Evolutionary conservation across 2,888 invertebrate species (phyloP), one percentile per base, ranked within the genome.

Genomic region (Protonemura montana): DNA sequence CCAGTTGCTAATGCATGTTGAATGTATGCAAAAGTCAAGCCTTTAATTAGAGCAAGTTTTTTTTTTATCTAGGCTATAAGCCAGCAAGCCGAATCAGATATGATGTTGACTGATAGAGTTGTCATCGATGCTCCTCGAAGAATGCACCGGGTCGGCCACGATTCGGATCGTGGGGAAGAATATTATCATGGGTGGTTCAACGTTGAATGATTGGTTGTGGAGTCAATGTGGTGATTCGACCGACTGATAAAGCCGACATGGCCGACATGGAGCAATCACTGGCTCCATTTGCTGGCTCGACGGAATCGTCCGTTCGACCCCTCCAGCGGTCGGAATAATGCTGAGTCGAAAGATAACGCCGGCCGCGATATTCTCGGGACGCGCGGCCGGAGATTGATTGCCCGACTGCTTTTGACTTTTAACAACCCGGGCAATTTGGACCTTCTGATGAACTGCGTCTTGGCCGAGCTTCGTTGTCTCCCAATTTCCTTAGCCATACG

Each of bases 341-440:
- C 59, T 59, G 59, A 59, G 59, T 59, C 59, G 13, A 21, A 5
- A 81, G 27, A 84, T 84, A 84, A 84, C 76, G 76, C 81, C 35
- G 35, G 35, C 35, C 30, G 29, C 13, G 78, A 78, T 25, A 28
- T 27, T 7, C 10, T 10, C 27, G 27, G 29, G 29, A 29, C 78
- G 29, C 29, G 78, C 27, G 41, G 42, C 30, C 3, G 59, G 28
- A 84, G 84, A 84, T 84, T 84, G 84, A 84, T 84, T 13, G 84
- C 76, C n/a, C 76, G 84, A 76, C 84, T 41, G 27, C 30, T 84
- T 59, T 27, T 59, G 26, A 28, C 76, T 76, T 21, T 41, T 42
- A 84, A 84, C 76, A 84, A 28, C 84, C 76, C 30, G 28, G 29
- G 76, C 84, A 84, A 84, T 84, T 84, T 84, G 84, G 29, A 84